A percentile compares a stretch with the other conserved stretches of the same genome.
Evolutionary conservation across 2,797 vertebrate species (phyloP).

Genomic region (Lophius americanus): DNA sequence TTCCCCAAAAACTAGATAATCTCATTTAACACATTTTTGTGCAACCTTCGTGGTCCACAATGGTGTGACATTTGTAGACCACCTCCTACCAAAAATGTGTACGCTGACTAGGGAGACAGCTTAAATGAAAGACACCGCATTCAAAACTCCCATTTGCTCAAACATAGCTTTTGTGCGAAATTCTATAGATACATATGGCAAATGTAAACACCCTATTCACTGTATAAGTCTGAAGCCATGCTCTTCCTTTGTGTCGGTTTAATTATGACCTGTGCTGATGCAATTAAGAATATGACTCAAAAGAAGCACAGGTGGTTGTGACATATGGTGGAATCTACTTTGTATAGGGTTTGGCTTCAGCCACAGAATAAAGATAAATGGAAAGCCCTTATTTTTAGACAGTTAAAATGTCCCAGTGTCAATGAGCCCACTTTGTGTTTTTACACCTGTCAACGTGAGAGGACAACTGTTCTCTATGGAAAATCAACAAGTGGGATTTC

Average conservation of each 20-base stretch:
- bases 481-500: slow-evolving; percentile 9
- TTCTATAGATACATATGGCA: slow-evolving; percentile 32
- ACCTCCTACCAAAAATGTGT: too few species aligned
- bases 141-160: slow-evolving; percentile 36
- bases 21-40: too few species aligned
- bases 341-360: slow-evolving; percentile 29
- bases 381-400: slow-evolving; percentile 41
- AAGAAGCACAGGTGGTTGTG: slow-evolving; percentile 38
- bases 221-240: slow-evolving; percentile 1
- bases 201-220: slow-evolving; percentile 28
- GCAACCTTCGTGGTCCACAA: too few species aligned
- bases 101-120: too few species aligned
- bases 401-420: slow-evolving; percentile 38
- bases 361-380: slow-evolving; percentile 29
- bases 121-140: not conserved
- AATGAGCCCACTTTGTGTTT: slow-evolving; percentile 36
- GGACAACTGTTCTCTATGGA: slow-evolving; percentile 32
- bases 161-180: slow-evolving; percentile 34
- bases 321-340: slow-evolving; percentile 51
- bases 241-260: slow-evolving; percentile 25
- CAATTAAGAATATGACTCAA: slow-evolving; percentile 30
- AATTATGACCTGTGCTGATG: slow-evolving; percentile 12
- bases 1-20: too few species aligned
- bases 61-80: too few species aligned
- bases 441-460: slow-evolving; percentile 39